These are phyloP conservation scores for Ormyrus thymus DNA, from an alignment of 2,888 invertebrate species.

Conservation along the genomic window DNA sequence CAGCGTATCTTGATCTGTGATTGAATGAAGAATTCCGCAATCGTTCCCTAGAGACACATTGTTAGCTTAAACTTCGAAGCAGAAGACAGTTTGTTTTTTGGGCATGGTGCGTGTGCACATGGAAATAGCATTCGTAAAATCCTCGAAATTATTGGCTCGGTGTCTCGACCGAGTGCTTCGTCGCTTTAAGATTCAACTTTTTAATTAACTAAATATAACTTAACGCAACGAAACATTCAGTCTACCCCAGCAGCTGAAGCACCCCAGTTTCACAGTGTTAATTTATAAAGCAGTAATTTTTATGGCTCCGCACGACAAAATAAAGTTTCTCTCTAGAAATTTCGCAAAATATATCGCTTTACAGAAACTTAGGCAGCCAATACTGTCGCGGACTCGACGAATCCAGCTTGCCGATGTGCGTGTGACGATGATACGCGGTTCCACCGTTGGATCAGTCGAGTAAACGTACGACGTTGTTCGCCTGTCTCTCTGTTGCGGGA, in stretches of 20 bases:
- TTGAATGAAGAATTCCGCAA: slow-evolving; percentile 12
- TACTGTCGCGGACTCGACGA: neutral
- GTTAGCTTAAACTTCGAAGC: slow-evolving; percentile 24
- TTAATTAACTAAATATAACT: slow-evolving; percentile 3
- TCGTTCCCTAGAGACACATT: slow-evolving; percentile 12
- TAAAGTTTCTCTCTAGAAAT: too few relatives aligned
- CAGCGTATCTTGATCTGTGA: neutral
- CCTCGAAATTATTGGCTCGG: slow-evolving; percentile 4
- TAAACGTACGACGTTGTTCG: neutral
- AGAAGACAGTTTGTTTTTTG: slow-evolving; percentile 35
- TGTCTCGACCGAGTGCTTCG: neutral
- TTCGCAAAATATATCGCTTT: too few relatives aligned
- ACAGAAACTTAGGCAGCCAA: too few relatives aligned
- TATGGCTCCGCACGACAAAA: too few relatives aligned
- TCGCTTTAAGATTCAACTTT: neutral
- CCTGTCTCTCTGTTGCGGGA: neutral
- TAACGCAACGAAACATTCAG: neutral
- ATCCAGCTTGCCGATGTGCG: slow-evolving; percentile 6
- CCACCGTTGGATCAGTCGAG: slow-evolving; percentile 45
- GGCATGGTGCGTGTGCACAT: slow-evolving; percentile 5
- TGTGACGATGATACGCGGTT: slow-evolving; percentile 15
- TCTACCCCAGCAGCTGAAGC: too few relatives aligned
- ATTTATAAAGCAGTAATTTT: too few relatives aligned
- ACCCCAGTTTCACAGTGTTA: too few relatives aligned
- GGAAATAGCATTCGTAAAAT: slow-evolving; percentile 30